Evolutionary conservation across 2,113 vertebrate species (phyloP).

Genomic region (Anguilla japonica): DNA sequence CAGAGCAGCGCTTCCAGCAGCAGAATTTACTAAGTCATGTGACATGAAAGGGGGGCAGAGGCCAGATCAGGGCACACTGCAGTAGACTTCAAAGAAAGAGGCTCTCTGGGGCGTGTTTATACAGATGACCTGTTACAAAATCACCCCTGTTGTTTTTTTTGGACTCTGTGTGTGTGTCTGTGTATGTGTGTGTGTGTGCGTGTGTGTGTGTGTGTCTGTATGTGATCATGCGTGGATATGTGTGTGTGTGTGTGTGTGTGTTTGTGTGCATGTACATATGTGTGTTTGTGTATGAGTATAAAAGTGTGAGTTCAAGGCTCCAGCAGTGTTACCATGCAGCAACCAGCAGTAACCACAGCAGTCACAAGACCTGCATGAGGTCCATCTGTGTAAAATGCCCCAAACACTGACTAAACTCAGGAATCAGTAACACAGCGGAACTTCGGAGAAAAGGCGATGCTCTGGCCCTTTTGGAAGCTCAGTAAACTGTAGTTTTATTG

Average conservation of each 20-base stretch:
- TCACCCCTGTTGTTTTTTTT: neutral
- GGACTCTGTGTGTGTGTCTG: slow-evolving; percentile 7
- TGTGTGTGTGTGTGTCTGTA: slow-evolving; percentile 16
- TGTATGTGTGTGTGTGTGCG: neutral
- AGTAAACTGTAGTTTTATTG: neutral
- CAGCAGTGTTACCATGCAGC: neutral
- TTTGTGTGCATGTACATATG: neutral
- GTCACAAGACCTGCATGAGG: slow-evolving; percentile 19
- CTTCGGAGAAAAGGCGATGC: neutral
- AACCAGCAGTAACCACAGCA: neutral
- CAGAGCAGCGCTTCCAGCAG: neutral
- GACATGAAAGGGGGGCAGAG: neutral
- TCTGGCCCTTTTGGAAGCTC: neutral
- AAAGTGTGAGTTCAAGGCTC: neutral
- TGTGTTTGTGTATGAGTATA: neutral
- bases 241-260: neutral
- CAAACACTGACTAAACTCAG: neutral
- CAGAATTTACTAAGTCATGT: neutral
- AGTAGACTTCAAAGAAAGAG: neutral
- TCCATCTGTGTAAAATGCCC: neutral
- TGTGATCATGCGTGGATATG: neutral
- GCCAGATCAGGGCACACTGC: neutral
- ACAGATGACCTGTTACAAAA: slow-evolving; percentile 2
- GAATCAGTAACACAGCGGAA: neutral
- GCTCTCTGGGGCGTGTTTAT: neutral